A percentile compares a stretch with the other conserved stretches of the same genome.
Evolutionary conservation across 2,888 invertebrate species (phyloP).

Genomic region (Nudaria mundana): DNA sequence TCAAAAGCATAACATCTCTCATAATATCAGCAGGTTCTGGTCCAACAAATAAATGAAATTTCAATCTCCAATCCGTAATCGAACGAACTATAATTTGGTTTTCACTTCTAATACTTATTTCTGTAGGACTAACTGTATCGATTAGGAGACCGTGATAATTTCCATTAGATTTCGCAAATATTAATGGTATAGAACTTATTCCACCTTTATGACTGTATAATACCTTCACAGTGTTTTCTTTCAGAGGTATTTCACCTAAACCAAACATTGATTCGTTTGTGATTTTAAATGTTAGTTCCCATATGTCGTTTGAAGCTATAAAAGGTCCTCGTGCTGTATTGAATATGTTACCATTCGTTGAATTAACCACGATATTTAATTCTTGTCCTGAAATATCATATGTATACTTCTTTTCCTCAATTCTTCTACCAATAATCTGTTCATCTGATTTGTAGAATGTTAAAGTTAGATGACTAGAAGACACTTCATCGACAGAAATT

Average conservation of each 20-base stretch:
- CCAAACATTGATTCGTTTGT: slow-evolving; percentile 79
- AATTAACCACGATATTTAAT: slow-evolving; percentile 48
- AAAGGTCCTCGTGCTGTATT: slow-evolving; percentile 80
- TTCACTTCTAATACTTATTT: slow-evolving; percentile 74
- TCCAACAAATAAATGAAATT: slow-evolving; percentile 66
- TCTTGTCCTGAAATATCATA: slow-evolving; percentile 55
- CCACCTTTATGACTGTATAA: slow-evolving; percentile 72
- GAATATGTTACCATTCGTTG: slow-evolving; percentile 60
- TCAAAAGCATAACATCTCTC: slow-evolving; percentile 53
- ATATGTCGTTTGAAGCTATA: slow-evolving; percentile 81
- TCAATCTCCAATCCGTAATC: slow-evolving; percentile 65
- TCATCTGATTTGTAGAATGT: slow-evolving; percentile 53
- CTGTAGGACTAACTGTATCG: slow-evolving; percentile 76
- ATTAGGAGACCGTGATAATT: slow-evolving; percentile 80
- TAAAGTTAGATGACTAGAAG: slow-evolving; percentile 56
- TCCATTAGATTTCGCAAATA: slow-evolving; percentile 74
- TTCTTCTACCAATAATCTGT: slow-evolving; percentile 39
- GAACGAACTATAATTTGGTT: slow-evolving; percentile 79
- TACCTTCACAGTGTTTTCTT: slow-evolving; percentile 48
- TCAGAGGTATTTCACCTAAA: slow-evolving; percentile 74
- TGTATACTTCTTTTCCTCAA: slow-evolving; percentile 46
- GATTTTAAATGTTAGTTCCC: slow-evolving; percentile 81
- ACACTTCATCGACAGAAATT: slow-evolving; percentile 60
- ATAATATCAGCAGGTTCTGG: slow-evolving; percentile 63
- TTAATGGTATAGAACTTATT: slow-evolving; percentile 69